These are phyloP conservation scores for Sturnus vulgaris DNA, from an alignment of 2,113 vertebrate genomes.

Conservation along the genomic window DNA sequence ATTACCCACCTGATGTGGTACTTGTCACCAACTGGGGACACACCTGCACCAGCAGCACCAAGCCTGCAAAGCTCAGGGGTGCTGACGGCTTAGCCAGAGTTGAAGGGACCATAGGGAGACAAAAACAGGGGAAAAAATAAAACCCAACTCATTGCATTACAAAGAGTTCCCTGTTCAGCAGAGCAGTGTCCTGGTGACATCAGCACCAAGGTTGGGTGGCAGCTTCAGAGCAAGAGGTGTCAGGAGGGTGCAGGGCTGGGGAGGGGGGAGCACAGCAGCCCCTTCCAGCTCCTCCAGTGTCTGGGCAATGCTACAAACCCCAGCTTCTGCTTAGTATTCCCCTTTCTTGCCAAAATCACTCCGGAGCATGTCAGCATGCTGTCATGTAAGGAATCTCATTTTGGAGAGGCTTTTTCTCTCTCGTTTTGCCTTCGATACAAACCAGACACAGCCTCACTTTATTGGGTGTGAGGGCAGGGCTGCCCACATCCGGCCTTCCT, in stretches of 20 bases:
- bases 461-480: slow-evolving; percentile 48
- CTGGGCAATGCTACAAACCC: background rate
- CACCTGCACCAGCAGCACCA: background rate
- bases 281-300: background rate
- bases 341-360: slow-evolving; percentile 28
- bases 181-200: background rate
- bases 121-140: fast-evolving
- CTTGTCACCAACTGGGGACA: fast-evolving
- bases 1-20: background rate
- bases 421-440: slow-evolving; percentile 4
- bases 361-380: slow-evolving; percentile 14
- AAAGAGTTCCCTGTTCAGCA: background rate
- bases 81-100: background rate
- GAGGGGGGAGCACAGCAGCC: background rate
- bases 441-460: slow-evolving; percentile 5
- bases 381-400: slow-evolving; percentile 42
- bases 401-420: slow-evolving; percentile 5
- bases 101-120: background rate
- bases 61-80: background rate
- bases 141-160: background rate
- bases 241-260: background rate
- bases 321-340: background rate
- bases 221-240: background rate
- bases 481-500: background rate
- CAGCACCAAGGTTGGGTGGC: background rate